These are phyloP conservation scores for Ranitomeya variabilis DNA, from an alignment of 2,113 vertebrate species.

Conservation along the genomic window DNA sequence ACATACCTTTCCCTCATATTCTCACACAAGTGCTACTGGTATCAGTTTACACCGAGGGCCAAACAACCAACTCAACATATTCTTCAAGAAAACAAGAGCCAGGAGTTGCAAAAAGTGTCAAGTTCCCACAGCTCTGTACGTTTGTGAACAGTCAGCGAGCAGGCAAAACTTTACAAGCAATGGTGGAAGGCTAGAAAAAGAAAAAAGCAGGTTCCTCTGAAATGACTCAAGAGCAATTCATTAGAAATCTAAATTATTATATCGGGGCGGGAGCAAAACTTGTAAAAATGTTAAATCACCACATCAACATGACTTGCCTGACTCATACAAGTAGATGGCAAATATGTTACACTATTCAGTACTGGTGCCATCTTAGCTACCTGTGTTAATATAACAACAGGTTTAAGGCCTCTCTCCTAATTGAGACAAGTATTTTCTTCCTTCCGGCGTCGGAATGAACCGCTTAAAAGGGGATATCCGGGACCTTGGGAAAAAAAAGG, in stretches of 20 bases:
- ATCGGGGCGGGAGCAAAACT: too few species aligned
- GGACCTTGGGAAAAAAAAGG: too few species aligned
- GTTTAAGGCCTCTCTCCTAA: too few species aligned
- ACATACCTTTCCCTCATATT: slow-evolving; percentile 37
- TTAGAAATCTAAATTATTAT: neutral
- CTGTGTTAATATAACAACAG: neutral
- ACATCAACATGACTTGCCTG: neutral
- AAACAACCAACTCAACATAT: slow-evolving; percentile 7
- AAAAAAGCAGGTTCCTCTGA: neutral
- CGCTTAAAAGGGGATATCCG: too few species aligned
- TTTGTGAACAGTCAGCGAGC: neutral
- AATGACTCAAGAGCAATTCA: neutral
- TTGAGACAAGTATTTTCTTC: too few species aligned
- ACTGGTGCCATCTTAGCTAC: neutral
- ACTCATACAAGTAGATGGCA: neutral
- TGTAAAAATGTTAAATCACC: neutral
- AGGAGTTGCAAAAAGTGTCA: neutral
- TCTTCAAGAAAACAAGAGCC: neutral
- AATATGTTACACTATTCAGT: neutral
- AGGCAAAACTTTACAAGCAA: neutral
- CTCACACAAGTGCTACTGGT: slow-evolving; percentile 17
- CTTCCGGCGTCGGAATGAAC: too few species aligned
- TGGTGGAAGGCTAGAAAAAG: neutral
- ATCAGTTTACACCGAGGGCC: slow-evolving; percentile 14
- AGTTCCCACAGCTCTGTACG: slow-evolving; percentile 5